These are phyloP conservation scores for Eupleurogrammus muticus DNA, from an alignment of 2,797 vertebrate species.

Conservation along the genomic window DNA sequence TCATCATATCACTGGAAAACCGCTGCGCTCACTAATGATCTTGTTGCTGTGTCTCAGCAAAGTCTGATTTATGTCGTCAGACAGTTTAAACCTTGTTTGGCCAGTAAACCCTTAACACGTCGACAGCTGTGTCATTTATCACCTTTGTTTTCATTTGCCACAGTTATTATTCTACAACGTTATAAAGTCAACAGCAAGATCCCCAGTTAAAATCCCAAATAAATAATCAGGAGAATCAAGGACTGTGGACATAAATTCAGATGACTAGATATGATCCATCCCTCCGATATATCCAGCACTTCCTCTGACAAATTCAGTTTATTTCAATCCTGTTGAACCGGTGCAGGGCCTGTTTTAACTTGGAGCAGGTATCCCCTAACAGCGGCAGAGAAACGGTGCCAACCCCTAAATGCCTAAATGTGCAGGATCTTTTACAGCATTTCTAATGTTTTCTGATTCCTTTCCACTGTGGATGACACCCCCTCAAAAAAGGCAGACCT, in stretches of 20 bases:
- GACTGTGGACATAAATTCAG: background rate
- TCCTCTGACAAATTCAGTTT: background rate
- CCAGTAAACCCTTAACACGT: constrained; percentile 5
- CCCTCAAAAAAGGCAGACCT: background rate
- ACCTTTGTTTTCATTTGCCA: background rate
- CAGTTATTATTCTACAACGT: no score
- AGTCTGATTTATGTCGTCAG: background rate
- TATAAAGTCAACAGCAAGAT: no score
- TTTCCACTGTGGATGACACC: constrained; percentile 1
- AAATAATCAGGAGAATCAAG: no score
- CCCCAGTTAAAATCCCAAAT: no score
- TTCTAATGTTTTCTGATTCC: background rate
- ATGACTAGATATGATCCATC: background rate
- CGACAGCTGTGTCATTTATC: background rate
- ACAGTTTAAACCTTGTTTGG: background rate
- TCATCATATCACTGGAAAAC: no score
- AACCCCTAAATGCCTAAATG: no score
- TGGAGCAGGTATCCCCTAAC: no score
- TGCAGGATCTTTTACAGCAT: no score
- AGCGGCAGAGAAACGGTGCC: no score
- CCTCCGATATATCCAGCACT: background rate
- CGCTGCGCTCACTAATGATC: background rate
- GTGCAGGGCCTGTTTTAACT: no score
- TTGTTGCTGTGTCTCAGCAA: background rate
- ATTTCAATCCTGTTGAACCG: background rate